Percentiles rank a stretch among this genome's conserved stretches.
These are phyloP conservation scores for Pseudocheirus occidentalis DNA, from an alignment of 2,797 vertebrate genomes.

Conservation along the genomic window DNA sequence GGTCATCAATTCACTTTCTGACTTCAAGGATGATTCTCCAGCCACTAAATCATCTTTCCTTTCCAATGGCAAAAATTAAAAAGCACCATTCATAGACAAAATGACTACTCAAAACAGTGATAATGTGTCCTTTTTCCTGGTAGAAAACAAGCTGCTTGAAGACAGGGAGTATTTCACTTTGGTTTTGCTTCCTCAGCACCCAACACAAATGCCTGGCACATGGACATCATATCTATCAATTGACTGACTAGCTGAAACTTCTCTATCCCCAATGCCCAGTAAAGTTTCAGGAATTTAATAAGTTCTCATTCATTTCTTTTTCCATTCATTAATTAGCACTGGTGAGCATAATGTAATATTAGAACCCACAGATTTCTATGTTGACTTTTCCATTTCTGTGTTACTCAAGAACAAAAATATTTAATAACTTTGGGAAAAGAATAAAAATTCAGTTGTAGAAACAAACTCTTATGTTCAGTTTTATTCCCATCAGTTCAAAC, in stretches of 20 bases:
- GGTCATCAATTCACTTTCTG: background rate
- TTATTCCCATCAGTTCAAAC: constrained; percentile 21
- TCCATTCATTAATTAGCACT: background rate
- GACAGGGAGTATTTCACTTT: background rate
- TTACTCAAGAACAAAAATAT: background rate
- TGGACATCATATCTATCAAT: background rate
- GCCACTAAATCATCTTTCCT: background rate
- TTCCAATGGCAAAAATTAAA: background rate
- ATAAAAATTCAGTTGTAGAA: constrained; percentile 26
- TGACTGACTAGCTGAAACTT: background rate
- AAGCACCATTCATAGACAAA: background rate
- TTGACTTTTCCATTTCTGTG: background rate
- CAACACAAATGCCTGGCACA: background rate
- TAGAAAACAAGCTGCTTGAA: background rate
- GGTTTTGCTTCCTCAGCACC: background rate
- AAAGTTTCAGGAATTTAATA: background rate
- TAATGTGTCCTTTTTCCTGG: background rate
- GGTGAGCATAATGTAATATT: background rate
- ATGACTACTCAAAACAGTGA: background rate
- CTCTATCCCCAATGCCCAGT: background rate
- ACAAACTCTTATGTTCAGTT: constrained; percentile 50
- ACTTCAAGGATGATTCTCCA: background rate
- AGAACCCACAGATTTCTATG: background rate
- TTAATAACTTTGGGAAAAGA: background rate
- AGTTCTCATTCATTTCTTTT: background rate